Conservation (phyloP, 2,797 vertebrate genomes). For the Ctenopoma kingsleyae region DNA sequence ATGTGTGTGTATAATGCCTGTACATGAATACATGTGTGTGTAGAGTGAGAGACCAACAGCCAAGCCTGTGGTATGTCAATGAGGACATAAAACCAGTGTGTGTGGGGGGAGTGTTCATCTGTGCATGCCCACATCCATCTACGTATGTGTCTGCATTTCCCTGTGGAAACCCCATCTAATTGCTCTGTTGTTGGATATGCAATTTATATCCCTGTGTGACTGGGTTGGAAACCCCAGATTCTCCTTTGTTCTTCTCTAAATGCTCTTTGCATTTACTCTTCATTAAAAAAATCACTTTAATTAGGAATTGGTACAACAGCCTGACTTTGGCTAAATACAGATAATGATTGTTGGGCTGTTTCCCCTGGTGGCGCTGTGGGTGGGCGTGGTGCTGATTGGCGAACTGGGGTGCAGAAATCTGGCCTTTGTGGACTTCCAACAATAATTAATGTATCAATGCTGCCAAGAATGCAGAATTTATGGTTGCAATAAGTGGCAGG, state of each 20-base stretch:
- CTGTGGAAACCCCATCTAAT: constrained; percentile 66
- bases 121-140: constrained; percentile 12
- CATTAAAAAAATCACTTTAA: constrained; percentile 61
- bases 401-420: constrained; percentile 63
- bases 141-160: constrained; percentile 31
- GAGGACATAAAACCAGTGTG: constrained; percentile 23
- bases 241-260: constrained; percentile 68
- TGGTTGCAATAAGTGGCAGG: constrained; percentile 48
- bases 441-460: constrained; percentile 73
- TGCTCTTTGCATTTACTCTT: constrained; percentile 46
- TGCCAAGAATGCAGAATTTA: constrained; percentile 63
- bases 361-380: constrained; percentile 59
- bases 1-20: constrained; percentile 21
- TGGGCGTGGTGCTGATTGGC: constrained; percentile 52
- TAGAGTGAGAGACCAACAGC: constrained; percentile 14
- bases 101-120: constrained; percentile 12
- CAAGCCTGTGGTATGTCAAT: constrained; percentile 32
- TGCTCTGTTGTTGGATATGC: constrained; percentile 69
- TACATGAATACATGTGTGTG: constrained; percentile 16
- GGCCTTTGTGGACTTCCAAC: constrained; percentile 62
- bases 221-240: constrained; percentile 59
- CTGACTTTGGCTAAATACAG: constrained; percentile 64
- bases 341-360: constrained; percentile 54
- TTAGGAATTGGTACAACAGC: constrained; percentile 53
- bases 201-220: constrained; percentile 59